phyloP scores from a whole-genome alignment of 2,888 invertebrate genomes.

The Malacosoma neustria region DNA sequence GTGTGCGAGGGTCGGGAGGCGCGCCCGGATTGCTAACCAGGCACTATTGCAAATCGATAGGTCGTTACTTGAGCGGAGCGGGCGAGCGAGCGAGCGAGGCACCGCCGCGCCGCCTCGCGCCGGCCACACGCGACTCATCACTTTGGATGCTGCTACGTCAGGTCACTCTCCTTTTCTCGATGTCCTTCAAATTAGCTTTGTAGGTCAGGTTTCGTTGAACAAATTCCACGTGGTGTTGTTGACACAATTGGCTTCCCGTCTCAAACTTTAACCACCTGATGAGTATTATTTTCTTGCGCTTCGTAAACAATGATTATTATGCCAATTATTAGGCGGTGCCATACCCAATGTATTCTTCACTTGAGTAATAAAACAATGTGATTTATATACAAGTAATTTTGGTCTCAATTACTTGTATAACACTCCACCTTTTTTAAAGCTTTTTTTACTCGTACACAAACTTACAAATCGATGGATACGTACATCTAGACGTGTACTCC shows the following conservation, averaged over 20 bases:
- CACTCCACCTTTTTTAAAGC: no score
- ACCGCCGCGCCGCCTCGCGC: slow-evolving; percentile 27
- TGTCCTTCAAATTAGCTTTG: slow-evolving; percentile 76
- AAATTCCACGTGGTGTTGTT: slow-evolving; percentile 66
- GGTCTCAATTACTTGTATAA: no score
- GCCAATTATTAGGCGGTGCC: no score
- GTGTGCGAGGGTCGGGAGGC: slow-evolving; percentile 23
- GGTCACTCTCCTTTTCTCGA: slow-evolving; percentile 75
- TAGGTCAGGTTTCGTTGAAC: slow-evolving; percentile 69
- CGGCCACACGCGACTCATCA: slow-evolving; percentile 70
- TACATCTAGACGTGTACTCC: no score
- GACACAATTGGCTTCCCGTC: slow-evolving; percentile 31
- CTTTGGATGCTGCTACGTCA: slow-evolving; percentile 71
- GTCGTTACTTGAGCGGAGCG: slow-evolving; percentile 58
- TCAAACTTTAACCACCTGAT: slow-evolving; percentile 22
- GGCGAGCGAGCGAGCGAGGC: slow-evolving; percentile 10
- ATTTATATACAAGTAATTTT: no score
- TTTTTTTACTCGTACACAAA: no score
- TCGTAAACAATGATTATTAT: no score
- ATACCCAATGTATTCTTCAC: no score
- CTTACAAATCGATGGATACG: no score
- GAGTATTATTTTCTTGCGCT: slow-evolving; percentile 21
- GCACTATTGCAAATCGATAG: slow-evolving; percentile 74
- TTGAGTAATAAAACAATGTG: no score
- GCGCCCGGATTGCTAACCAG: slow-evolving; percentile 60